Evolutionary conservation across 2,888 invertebrate species (phyloP).

Genomic region (Andricus curvator): DNA sequence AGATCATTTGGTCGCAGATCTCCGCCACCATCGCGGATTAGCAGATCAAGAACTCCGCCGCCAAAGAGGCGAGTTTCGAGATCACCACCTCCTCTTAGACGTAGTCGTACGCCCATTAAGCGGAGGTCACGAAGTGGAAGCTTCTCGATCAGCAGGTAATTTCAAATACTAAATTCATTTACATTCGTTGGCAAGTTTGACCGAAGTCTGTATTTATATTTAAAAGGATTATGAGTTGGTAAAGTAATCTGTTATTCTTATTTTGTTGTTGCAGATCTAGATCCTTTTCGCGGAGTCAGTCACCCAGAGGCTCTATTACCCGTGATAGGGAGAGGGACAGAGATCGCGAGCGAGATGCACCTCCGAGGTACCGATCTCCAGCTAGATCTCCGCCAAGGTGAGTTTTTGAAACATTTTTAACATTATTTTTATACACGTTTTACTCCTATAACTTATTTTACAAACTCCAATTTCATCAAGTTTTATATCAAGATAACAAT

Average conservation of each 20-base stretch:
- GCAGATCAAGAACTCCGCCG: slow-evolving; percentile 77
- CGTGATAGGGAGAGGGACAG: slow-evolving; percentile 70
- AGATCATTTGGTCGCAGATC: slow-evolving; percentile 74
- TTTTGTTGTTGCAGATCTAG: slow-evolving; percentile 80
- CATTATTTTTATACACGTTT: neutral
- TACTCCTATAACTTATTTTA: no score
- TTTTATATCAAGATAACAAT: no score
- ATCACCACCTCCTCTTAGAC: slow-evolving; percentile 71
- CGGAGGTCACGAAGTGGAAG: slow-evolving; percentile 78
- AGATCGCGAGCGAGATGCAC: slow-evolving; percentile 67
- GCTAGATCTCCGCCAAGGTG: slow-evolving; percentile 75
- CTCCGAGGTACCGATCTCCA: slow-evolving; percentile 75
- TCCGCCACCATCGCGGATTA: slow-evolving; percentile 72
- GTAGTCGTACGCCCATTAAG: slow-evolving; percentile 74
- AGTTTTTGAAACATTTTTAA: slow-evolving; percentile 31
- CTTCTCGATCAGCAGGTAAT: slow-evolving; percentile 81
- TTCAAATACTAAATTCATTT: slow-evolving; percentile 21
- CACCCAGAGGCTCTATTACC: slow-evolving; percentile 79
- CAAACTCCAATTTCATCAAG: no score
- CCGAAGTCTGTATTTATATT: neutral
- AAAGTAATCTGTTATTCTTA: neutral
- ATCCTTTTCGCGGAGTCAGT: slow-evolving; percentile 82
- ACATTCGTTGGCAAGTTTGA: neutral
- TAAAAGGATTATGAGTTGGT: neutral
- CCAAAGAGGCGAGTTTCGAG: slow-evolving; percentile 72